These are phyloP conservation scores for Scaptomyza polygonia DNA, from an alignment of 2,888 invertebrate genomes.

Conservation along the genomic window DNA sequence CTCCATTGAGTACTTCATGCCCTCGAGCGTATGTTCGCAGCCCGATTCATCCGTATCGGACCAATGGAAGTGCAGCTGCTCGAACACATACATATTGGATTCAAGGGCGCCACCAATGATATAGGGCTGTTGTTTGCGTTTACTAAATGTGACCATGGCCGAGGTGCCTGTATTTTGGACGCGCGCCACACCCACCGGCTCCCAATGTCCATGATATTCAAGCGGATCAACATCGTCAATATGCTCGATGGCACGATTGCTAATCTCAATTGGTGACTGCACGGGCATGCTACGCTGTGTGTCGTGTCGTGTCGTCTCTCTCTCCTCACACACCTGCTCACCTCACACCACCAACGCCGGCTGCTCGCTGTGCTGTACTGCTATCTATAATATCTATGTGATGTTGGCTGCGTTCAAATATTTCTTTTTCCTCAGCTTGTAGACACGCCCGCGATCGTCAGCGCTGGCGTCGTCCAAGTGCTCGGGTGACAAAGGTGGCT, in stretches of 20 bases:
- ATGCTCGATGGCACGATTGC: slow-evolving; percentile 84
- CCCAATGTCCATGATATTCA: slow-evolving; percentile 84
- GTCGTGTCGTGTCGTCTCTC: too few relatives aligned
- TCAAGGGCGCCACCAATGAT: slow-evolving; percentile 88
- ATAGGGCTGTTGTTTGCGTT: slow-evolving; percentile 86
- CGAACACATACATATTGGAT: slow-evolving; percentile 88
- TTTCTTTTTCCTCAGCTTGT: slow-evolving; percentile 83
- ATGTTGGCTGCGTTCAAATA: slow-evolving; percentile 74
- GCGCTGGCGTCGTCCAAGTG: slow-evolving; percentile 76
- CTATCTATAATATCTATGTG: slow-evolving; percentile 58
- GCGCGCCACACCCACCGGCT: slow-evolving; percentile 83
- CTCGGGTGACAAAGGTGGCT: slow-evolving; percentile 71
- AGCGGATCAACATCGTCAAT: slow-evolving; percentile 84
- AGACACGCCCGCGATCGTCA: slow-evolving; percentile 82
- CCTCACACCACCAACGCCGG: not conserved
- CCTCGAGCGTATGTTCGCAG: slow-evolving; percentile 92
- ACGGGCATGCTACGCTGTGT: slow-evolving; percentile 80
- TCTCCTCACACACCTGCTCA: slow-evolving; percentile 12
- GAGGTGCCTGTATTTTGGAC: slow-evolving; percentile 84
- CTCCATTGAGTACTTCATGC: slow-evolving; percentile 90
- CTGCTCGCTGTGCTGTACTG: not conserved
- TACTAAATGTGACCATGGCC: slow-evolving; percentile 87
- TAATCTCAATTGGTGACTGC: slow-evolving; percentile 84
- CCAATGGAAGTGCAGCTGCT: slow-evolving; percentile 94
- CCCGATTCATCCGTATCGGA: slow-evolving; percentile 90